Conservation (phyloP, 2,888 invertebrate species). For the Trilocha varians region DNA sequence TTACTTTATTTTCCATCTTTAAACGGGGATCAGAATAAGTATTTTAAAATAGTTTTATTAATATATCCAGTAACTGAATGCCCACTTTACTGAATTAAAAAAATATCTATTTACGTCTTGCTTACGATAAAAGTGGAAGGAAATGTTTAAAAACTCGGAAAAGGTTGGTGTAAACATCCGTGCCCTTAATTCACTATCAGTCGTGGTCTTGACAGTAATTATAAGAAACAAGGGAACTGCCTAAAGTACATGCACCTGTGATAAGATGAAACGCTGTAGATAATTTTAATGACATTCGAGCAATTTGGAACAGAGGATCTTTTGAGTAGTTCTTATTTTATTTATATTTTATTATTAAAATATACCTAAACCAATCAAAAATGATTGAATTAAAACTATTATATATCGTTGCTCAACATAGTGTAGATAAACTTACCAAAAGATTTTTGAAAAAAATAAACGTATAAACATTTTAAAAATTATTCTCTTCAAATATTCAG, state of each 20-base stretch:
- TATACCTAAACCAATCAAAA: too few relatives aligned
- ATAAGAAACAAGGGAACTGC: conserved; percentile 23
- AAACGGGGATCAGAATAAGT: too few relatives aligned
- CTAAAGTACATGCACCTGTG: conserved; percentile 26
- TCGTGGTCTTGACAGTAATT: conserved; percentile 24
- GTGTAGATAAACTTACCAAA: too few relatives aligned
- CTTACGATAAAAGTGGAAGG: conserved; percentile 1
- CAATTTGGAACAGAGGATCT: conserved; percentile 30
- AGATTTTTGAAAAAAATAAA: too few relatives aligned
- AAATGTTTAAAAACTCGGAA: conserved; percentile 3
- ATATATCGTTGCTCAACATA: too few relatives aligned
- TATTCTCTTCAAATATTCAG: too few relatives aligned
- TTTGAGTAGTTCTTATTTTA: background rate
- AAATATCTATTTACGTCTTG: conserved; percentile 1
- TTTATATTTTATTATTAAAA: background rate
- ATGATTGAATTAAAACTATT: too few relatives aligned
- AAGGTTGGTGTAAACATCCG: conserved; percentile 14
- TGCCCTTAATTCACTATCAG: conserved; percentile 26
- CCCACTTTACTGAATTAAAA: background rate
- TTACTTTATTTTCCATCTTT: too few relatives aligned
- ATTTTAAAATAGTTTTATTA: conserved; percentile 8
- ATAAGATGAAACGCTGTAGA: conserved; percentile 30
- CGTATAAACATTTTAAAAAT: too few relatives aligned
- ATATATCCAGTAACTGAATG: conserved; percentile 1
- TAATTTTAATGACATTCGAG: conserved; percentile 40